These are phyloP conservation scores for Lycia hirtaria DNA, from an alignment of 2,888 invertebrate genomes.

Conservation along the genomic window DNA sequence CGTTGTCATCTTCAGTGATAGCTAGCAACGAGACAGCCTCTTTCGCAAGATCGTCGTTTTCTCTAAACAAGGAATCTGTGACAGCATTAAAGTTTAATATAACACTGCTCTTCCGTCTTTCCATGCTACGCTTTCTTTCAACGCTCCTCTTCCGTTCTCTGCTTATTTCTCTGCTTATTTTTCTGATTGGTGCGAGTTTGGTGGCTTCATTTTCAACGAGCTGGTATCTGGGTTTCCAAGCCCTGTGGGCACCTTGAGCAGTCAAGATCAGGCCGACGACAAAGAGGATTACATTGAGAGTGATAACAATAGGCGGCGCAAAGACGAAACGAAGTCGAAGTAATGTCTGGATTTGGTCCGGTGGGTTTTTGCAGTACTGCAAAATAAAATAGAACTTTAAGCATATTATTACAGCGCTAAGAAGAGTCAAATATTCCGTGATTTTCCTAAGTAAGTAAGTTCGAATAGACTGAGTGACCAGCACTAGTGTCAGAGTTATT, in stretches of 20 bases:
- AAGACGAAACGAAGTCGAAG: slow-evolving; percentile 79
- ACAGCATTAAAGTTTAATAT: slow-evolving; percentile 51
- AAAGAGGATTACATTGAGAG: slow-evolving; percentile 73
- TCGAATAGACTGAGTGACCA: too few species aligned
- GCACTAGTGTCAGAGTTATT: too few species aligned
- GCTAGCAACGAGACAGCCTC: slow-evolving; percentile 69
- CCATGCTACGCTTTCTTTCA: slow-evolving; percentile 43
- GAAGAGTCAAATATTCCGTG: too few species aligned
- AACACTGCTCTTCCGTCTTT: slow-evolving; percentile 56
- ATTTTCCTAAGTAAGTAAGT: too few species aligned
- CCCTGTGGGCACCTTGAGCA: slow-evolving; percentile 64
- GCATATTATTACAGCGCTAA: too few species aligned
- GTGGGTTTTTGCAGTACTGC: slow-evolving; percentile 72
- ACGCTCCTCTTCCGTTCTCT: slow-evolving; percentile 45
- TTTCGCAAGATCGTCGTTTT: slow-evolving; percentile 62
- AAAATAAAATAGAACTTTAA: too few species aligned
- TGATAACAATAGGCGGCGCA: slow-evolving; percentile 79
- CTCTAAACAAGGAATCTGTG: slow-evolving; percentile 59
- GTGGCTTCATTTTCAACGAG: slow-evolving; percentile 46
- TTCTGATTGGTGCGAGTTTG: slow-evolving; percentile 42
- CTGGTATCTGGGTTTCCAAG: slow-evolving; percentile 67
- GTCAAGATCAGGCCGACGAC: slow-evolving; percentile 75
- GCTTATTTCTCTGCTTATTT: slow-evolving; percentile 42
- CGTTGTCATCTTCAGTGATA: slow-evolving; percentile 63
- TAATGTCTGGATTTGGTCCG: slow-evolving; percentile 69